A percentile compares a stretch with the other conserved stretches of the same genome.
These are phyloP conservation scores for Iguana delicatissima DNA, from an alignment of 2,797 vertebrate species.

Conservation along the genomic window DNA sequence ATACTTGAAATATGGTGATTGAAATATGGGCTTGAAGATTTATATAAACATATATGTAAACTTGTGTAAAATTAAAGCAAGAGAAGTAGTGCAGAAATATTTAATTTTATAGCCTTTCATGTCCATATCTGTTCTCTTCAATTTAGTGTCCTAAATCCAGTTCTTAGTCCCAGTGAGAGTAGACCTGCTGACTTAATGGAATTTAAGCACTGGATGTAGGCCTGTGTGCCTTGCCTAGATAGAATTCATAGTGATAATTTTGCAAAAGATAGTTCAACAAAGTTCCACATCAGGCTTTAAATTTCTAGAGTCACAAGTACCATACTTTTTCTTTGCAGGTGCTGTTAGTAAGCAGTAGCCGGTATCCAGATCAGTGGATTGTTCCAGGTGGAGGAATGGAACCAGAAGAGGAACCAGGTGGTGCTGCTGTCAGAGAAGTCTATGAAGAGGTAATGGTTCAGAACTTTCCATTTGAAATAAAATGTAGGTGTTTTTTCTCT, in stretches of 20 bases:
- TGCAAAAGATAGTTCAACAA: not conserved
- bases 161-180: not conserved
- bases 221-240: not conserved
- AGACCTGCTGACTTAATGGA: not conserved
- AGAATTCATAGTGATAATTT: not conserved
- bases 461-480: not conserved
- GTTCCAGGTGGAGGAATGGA: conserved; percentile 99
- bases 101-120: not conserved
- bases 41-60: not conserved
- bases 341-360: conserved; percentile 96
- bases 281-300: not conserved
- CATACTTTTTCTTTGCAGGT: conserved; percentile 80
- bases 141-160: not conserved
- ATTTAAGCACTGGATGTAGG: not conserved
- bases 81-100: not conserved
- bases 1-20: not conserved
- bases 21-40: not conserved
- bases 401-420: conserved; percentile 95
- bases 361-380: conserved; percentile 98
- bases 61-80: too few relatives aligned
- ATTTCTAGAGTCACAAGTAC: not conserved
- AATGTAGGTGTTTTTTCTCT: not conserved
- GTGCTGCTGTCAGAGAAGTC: conserved; percentile 94
- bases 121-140: not conserved
- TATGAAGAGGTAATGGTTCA: conserved; percentile 91